Base-by-base conservation (phyloP, 2,888 invertebrate species). In the Dryocosmus kuriphilus region DNA sequence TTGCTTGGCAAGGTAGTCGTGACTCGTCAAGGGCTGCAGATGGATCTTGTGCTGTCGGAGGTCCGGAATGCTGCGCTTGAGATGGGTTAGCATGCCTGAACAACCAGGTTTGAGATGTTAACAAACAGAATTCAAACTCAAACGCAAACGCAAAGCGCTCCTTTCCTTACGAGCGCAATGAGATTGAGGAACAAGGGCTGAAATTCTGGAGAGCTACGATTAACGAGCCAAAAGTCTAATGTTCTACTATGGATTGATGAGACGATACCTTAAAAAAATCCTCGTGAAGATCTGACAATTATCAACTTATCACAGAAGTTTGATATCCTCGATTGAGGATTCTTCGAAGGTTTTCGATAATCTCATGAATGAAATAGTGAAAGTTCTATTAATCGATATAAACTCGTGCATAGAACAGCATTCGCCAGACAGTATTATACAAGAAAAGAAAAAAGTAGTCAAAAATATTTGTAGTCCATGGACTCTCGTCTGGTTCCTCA, bases 1-100 rank as follows among this genome's bases (percentile, higher is more conserved):
- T 86, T 91, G 91, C 76, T 91, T 91, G 77, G 90, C 90, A 81
- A 91, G 88, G 82, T 90, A 91, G 92, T 94, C 94, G 92, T 95
- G 95, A 94, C 95, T 95, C 93, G 95, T 94, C 90, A 95, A 93
- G 91, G 95, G 95, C 93, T 95, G 95, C 92, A 95, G 95, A 90
- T 94, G 90, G 86, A 92, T 95, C 94, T 95, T 95, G 92, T 93
- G 93, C 93, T 95, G 94, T 93, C 96, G 95, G 92, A 96, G 95
- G 93, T 96, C 96, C 92, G 96, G 96, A 93, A 96, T 95, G 94
- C 96, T 96, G 94, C 96, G 94, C 95, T 96, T 96, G 93, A 96
- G 95, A 93, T 96, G 96, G 93, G 95, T 95, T 94, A 96, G 94
- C 95, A 96, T 95, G 95, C 96, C 96, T 96, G 94, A 94, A 95